Evolutionary conservation across 2,797 vertebrate genomes (phyloP).

Genomic region (Sardinella longiceps): DNA sequence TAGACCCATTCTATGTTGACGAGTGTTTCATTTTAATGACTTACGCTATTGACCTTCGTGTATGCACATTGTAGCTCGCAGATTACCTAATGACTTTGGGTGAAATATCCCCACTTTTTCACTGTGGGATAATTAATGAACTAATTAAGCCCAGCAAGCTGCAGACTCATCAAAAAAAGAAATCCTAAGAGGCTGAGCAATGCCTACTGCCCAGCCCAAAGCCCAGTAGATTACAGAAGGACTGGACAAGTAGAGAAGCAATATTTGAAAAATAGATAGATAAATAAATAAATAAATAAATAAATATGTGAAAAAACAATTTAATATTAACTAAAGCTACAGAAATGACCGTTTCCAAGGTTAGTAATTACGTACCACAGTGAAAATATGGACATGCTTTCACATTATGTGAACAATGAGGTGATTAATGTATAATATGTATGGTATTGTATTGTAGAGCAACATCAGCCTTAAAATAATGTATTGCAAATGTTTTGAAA

Average conservation of each 20-base stretch:
- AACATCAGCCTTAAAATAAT: no score
- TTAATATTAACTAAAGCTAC: background rate
- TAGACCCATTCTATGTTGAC: constrained; percentile 17
- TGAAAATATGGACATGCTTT: background rate
- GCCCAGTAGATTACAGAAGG: background rate
- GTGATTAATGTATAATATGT: no score
- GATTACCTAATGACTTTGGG: constrained; percentile 72
- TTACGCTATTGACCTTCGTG: constrained; percentile 69
- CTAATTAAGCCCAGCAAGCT: constrained; percentile 64
- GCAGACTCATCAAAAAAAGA: constrained; percentile 69
- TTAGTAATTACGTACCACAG: background rate
- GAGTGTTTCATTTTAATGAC: constrained; percentile 49
- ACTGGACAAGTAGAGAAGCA: background rate
- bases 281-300: no score
- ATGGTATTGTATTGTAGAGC: no score
- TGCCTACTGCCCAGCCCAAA: background rate
- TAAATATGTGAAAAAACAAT: no score
- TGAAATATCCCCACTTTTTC: constrained; percentile 68
- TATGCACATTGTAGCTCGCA: constrained; percentile 64
- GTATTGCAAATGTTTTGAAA: no score
- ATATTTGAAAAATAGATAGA: no score
- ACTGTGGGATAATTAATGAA: constrained; percentile 71
- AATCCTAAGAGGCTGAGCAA: background rate
- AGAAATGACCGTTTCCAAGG: background rate
- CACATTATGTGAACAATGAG: background rate